Percentiles rank a stretch among this genome's conserved stretches.
phyloP scores from a whole-genome alignment of 2,888 invertebrate species.

The Odontocolon sp. region DNA sequence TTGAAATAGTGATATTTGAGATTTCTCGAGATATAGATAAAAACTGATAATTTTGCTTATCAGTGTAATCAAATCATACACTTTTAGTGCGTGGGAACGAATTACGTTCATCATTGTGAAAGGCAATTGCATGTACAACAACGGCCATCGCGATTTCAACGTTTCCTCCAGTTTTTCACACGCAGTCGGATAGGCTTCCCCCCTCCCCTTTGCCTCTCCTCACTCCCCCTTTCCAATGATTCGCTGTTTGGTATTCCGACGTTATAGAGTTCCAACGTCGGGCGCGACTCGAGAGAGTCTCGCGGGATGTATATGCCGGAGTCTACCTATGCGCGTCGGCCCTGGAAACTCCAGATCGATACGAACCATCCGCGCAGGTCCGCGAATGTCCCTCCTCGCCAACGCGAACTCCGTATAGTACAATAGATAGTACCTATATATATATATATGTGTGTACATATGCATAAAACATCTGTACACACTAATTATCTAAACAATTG shows the following conservation, averaged over 20 bases:
- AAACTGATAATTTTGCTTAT: no score
- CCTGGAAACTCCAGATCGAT: slow-evolving; percentile 75
- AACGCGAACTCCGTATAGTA: slow-evolving; percentile 12
- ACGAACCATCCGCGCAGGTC: slow-evolving; percentile 75
- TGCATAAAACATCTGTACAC: not conserved
- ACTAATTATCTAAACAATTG: no score
- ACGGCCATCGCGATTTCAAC: slow-evolving; percentile 35
- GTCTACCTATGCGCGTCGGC: slow-evolving; percentile 68
- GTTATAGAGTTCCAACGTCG: slow-evolving; percentile 29
- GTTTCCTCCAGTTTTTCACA: slow-evolving; percentile 31
- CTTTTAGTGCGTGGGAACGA: no score
- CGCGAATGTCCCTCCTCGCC: slow-evolving; percentile 66
- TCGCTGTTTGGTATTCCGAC: slow-evolving; percentile 38
- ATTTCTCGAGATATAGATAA: no score
- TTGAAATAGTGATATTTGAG: no score
- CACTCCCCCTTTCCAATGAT: slow-evolving; percentile 11
- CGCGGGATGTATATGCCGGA: slow-evolving; percentile 16
- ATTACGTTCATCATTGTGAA: no score
- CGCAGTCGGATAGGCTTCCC: not conserved
- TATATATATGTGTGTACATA: not conserved
- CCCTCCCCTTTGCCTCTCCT: not conserved
- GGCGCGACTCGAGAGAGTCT: slow-evolving; percentile 22
- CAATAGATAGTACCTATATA: not conserved
- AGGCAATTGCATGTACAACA: no score
- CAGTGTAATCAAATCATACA: no score